A percentile compares a stretch with the other conserved stretches of the same genome.
Evolutionary conservation across 2,797 vertebrate genomes (phyloP).

Genomic region (Esox lucius): DNA sequence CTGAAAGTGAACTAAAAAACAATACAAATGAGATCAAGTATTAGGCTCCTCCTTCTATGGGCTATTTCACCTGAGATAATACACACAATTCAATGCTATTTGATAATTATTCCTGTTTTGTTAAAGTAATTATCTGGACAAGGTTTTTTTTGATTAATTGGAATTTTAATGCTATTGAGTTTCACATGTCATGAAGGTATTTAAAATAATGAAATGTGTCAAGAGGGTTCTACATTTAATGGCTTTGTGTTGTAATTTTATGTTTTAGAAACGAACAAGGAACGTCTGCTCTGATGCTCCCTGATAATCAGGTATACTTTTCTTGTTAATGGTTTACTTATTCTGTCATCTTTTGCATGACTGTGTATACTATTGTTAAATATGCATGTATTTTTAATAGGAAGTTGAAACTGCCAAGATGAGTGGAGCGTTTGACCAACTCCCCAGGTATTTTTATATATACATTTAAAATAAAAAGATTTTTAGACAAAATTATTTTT

Average conservation of each 20-base stretch:
- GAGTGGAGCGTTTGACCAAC: not conserved
- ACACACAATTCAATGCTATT: slow-evolving; percentile 44
- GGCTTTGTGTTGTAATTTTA: not conserved
- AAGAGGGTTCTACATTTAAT: not conserved
- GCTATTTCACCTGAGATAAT: slow-evolving; percentile 31
- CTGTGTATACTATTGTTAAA: too few relatives aligned
- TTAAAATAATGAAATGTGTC: not conserved
- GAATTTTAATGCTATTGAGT: not conserved
- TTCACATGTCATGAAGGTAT: not conserved
- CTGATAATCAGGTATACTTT: not conserved
- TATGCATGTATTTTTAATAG: not conserved
- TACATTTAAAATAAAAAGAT: too few relatives aligned
- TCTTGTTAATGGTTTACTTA: not conserved
- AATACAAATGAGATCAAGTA: slow-evolving; percentile 2
- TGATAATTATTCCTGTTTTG: slow-evolving; percentile 44
- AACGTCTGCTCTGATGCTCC: not conserved
- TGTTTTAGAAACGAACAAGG: slow-evolving; percentile 10
- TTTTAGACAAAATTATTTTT: too few relatives aligned
- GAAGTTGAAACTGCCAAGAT: not conserved
- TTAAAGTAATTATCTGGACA: slow-evolving; percentile 41
- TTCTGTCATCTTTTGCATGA: not conserved
- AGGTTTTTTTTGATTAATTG: slow-evolving; percentile 62
- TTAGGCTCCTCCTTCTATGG: not conserved
- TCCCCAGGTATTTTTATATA: not conserved
- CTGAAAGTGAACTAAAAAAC: not conserved